Evolutionary conservation across 2,113 vertebrate genomes (phyloP), one percentile per base, ranked within the genome.

Genomic region (Ctenodactylus gundi): DNA sequence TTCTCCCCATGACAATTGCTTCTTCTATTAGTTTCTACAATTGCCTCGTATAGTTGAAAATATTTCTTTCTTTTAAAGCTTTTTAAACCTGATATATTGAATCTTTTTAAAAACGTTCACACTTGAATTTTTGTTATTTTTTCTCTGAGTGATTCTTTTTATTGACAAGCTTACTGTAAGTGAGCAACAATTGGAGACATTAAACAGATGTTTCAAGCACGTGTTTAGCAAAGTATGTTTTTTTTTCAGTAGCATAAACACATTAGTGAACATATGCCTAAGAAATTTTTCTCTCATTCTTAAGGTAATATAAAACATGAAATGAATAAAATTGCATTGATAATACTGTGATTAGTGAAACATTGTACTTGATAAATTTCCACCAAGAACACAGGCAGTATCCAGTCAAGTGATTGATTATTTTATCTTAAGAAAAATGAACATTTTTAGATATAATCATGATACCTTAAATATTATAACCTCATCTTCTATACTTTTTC

Each of bases 141-240:
- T 97, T 58, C 84, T 90, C 18, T 88, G 73, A 95, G 86, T 89
- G 46, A 92, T 94, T 92, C 21, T 25, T 82, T 85, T 93, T 89
- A 94, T 92, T 97, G 96, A 94, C 46, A 97, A 93, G 87, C 49
- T 39, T 96, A 96, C 92, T 92, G 2, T 68, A 94, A 96, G 9
- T 25, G 94, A n/a, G 90, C 55, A 89, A 85, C 73, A 97, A 93
- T 93, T 8, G 15, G 81, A 97, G 96, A 93, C 27, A 72, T 94
- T 93, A 97, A 95, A 95, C 77, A 27, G 85, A 91, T 96, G 95
- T 97, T 97, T 73, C 87, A 92, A 97, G 97, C 4, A 13, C 51
- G n/a, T 94, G 58, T 70, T 98, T 77, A 96, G 8, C 53, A 97
- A 97, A 94, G 34, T 65, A 51, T 97, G 95, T 90, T 97, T 97